These are phyloP conservation scores for Regulus satrapa DNA, from an alignment of 2,113 vertebrate species.

Conservation along the genomic window DNA sequence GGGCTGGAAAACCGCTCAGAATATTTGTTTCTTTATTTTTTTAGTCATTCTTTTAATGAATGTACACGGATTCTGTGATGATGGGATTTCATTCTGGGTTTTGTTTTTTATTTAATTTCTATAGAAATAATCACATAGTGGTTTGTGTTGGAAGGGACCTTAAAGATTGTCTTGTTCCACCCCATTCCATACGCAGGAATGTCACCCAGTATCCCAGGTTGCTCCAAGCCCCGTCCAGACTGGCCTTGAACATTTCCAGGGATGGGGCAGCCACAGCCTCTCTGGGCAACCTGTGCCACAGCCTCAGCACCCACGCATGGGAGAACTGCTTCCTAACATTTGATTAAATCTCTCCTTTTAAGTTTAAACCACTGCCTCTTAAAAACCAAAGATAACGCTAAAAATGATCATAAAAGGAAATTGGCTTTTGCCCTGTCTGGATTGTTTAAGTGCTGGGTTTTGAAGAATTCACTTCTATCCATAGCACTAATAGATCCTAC, in stretches of 20 bases:
- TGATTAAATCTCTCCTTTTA: background rate
- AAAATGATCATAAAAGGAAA: background rate
- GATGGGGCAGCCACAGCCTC: background rate
- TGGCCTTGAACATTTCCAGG: background rate
- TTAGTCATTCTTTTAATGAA: background rate
- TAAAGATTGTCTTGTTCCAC: background rate
- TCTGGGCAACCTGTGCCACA: background rate
- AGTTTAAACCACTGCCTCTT: background rate
- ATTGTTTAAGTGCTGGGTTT: background rate
- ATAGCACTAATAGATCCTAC: background rate
- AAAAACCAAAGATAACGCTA: background rate
- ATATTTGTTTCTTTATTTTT: background rate
- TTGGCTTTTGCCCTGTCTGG: background rate
- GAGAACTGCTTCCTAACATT: background rate
- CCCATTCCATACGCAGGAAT: background rate
- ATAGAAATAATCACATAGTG: background rate
- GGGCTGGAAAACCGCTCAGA: background rate
- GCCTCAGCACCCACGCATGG: background rate
- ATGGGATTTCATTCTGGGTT: background rate
- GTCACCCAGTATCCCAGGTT: background rate
- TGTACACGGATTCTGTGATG: background rate
- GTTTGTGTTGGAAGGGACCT: background rate
- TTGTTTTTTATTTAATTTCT: accelerated
- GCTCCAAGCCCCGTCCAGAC: background rate
- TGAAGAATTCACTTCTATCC: background rate